These are phyloP conservation scores for Bubo scandiacus DNA, from an alignment of 2,113 vertebrate genomes.

Conservation along the genomic window DNA sequence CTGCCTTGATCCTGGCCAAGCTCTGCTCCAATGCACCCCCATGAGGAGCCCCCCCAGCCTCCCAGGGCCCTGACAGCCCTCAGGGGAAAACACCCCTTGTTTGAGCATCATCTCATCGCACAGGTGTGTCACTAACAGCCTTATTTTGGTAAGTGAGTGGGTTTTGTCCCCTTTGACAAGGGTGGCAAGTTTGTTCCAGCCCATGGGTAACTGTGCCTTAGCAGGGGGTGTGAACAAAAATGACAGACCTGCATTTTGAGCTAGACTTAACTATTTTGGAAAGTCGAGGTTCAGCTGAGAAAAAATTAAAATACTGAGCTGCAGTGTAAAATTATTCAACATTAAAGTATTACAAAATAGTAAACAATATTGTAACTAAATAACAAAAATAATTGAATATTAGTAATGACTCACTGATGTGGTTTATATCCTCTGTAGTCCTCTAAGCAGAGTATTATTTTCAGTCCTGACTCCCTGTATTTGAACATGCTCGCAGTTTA, in stretches of 20 bases:
- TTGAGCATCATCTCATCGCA: rapidly evolving
- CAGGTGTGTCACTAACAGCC: not conserved
- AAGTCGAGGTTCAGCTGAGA: not conserved
- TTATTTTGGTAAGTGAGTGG: not conserved
- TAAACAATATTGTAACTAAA: not conserved
- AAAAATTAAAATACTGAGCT: not conserved
- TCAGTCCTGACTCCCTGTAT: not conserved
- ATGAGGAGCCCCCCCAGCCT: not conserved
- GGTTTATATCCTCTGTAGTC: not conserved
- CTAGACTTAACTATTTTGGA: not conserved
- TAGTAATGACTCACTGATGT: not conserved
- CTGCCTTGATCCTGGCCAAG: not conserved
- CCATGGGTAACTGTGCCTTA: not conserved
- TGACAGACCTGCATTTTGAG: not conserved
- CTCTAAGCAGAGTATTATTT: not conserved
- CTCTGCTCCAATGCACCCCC: too few relatives aligned
- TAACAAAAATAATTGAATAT: not conserved
- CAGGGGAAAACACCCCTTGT: not conserved
- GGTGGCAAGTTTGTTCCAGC: not conserved
- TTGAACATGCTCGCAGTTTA: not conserved
- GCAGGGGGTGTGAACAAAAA: not conserved
- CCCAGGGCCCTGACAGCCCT: not conserved
- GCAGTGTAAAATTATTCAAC: not conserved
- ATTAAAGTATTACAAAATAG: not conserved
- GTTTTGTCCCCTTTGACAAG: not conserved